Evolutionary conservation across 2,113 vertebrate species (phyloP).

Genomic region (Rhabdomys dilectus): DNA sequence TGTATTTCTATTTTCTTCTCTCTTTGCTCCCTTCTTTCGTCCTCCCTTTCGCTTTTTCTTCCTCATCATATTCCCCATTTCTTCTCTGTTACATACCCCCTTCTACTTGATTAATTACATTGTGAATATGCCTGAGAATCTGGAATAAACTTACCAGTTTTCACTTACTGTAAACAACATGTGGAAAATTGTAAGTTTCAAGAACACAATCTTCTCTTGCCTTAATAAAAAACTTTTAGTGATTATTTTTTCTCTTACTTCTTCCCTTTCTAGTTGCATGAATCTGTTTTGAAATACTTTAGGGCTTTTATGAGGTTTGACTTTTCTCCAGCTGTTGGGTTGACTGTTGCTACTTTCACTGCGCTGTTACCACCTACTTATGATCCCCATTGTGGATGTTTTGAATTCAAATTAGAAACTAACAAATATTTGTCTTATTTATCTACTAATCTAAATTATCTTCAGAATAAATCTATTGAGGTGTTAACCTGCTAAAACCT

Average conservation of each 20-base stretch:
- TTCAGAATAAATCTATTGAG: not conserved
- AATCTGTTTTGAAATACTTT: not conserved
- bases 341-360: not conserved
- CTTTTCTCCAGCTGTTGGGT: not conserved
- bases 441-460: not conserved
- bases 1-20: not conserved
- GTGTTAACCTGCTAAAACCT: too few relatives aligned
- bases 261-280: not conserved
- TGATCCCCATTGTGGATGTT: not conserved
- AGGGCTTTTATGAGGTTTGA: not conserved
- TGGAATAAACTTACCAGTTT: not conserved
- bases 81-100: accelerated
- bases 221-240: not conserved
- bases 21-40: not conserved
- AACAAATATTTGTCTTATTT: not conserved
- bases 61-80: not conserved
- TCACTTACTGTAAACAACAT: too few relatives aligned
- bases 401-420: not conserved
- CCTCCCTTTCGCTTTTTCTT: not conserved
- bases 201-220: not conserved
- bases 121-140: not conserved
- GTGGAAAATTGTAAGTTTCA: not conserved
- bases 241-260: not conserved
- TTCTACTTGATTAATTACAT: not conserved
- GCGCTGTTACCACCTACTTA: not conserved